These are phyloP conservation scores for Lampris megalopsis DNA, from an alignment of 2,113 vertebrate species.

Conservation along the genomic window DNA sequence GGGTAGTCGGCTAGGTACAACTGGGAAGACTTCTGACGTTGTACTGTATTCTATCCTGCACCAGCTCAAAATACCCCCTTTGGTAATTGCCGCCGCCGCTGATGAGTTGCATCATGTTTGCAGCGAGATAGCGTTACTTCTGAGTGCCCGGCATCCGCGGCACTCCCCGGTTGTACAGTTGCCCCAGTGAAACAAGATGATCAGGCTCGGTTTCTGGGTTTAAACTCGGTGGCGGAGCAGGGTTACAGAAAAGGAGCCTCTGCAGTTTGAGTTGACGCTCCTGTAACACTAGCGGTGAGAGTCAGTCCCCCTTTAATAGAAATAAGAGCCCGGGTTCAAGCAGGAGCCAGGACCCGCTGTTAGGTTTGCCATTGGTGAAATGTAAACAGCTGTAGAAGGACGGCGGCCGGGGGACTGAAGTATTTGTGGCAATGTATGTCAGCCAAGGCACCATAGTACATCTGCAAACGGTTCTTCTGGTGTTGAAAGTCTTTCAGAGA, in stretches of 20 bases:
- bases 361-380: constrained; percentile 63
- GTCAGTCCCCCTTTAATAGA: constrained; percentile 19
- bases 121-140: constrained; percentile 32
- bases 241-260: constrained; percentile 32
- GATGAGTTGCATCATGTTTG: constrained; percentile 36
- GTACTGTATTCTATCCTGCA: constrained; percentile 23
- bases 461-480: constrained; percentile 72
- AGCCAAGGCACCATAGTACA: constrained; percentile 36
- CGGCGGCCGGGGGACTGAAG: constrained; percentile 65
- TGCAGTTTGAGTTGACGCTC: constrained; percentile 61
- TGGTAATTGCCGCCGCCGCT: neutral
- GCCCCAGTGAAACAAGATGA: constrained; percentile 54
- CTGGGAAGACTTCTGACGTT: neutral
- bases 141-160: constrained; percentile 41
- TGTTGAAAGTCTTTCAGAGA: constrained; percentile 57
- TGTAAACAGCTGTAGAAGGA: constrained; percentile 75
- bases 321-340: constrained; percentile 44
- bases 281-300: constrained; percentile 48
- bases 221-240: constrained; percentile 41
- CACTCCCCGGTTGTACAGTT: constrained; percentile 37
- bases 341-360: constrained; percentile 21
- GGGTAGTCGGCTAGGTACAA: too few species aligned
- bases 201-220: constrained; percentile 50
- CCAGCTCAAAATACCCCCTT: neutral
- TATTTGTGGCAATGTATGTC: constrained; percentile 66